These are phyloP conservation scores for Cheilosia soror DNA, from an alignment of 2,888 invertebrate genomes.

Conservation along the genomic window DNA sequence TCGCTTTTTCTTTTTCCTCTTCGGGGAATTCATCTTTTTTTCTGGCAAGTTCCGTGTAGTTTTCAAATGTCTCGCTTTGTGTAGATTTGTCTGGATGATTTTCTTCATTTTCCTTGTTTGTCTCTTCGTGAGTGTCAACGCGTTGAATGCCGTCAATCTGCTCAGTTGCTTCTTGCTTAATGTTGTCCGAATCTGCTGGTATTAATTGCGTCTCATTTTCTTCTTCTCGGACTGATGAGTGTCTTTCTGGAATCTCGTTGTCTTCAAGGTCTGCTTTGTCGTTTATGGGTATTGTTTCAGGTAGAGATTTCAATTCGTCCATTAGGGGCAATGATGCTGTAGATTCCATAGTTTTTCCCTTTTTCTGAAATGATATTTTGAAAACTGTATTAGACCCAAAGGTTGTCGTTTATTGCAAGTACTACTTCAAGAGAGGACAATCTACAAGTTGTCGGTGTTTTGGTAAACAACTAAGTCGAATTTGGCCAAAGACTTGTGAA, in stretches of 20 bases:
- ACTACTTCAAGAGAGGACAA: not conserved
- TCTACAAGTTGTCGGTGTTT: too few species aligned
- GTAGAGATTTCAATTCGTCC: slow-evolving; percentile 62
- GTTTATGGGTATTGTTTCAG: slow-evolving; percentile 8
- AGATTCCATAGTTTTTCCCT: slow-evolving; percentile 24
- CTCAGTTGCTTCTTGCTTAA: slow-evolving; percentile 41
- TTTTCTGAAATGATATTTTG: slow-evolving; percentile 13
- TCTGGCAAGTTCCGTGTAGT: not conserved
- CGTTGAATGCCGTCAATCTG: slow-evolving; percentile 48
- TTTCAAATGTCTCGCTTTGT: slow-evolving; percentile 17
- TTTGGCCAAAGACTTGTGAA: too few species aligned
- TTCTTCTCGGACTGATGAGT: slow-evolving; percentile 24
- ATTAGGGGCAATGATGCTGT: slow-evolving; percentile 37
- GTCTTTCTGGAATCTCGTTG: not conserved
- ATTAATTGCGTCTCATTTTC: slow-evolving; percentile 22
- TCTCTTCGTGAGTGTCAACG: slow-evolving; percentile 43
- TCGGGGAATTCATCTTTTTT: not conserved
- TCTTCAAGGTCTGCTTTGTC: slow-evolving; percentile 31
- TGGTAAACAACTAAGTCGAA: too few species aligned
- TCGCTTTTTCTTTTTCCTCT: not conserved
- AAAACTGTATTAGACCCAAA: not conserved
- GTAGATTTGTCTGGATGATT: not conserved
- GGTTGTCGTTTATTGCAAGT: not conserved
- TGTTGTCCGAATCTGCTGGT: slow-evolving; percentile 28
- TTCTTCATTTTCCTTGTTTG: not conserved